Conservation (phyloP, 2,888 invertebrate genomes). For the Maniola hyperantus region DNA sequence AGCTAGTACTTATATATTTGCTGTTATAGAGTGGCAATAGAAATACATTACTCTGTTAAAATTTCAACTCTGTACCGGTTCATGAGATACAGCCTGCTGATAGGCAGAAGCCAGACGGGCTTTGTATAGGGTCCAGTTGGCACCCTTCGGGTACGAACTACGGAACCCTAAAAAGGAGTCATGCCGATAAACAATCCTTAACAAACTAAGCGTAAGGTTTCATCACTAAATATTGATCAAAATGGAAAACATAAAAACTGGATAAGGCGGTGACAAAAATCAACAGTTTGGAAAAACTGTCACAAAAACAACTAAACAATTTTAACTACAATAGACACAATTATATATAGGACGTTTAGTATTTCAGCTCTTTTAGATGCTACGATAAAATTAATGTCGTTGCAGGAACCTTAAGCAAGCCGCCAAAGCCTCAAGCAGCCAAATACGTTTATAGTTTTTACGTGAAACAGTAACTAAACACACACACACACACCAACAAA, state of each 20-base stretch:
- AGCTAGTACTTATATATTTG: no score
- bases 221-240: conserved; percentile 6
- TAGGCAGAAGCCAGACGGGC: no score
- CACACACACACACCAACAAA: no score
- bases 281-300: neutral
- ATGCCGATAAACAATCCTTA: neutral
- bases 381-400: conserved; percentile 7
- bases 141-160: neutral
- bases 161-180: neutral
- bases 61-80: no score
- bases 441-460: no score
- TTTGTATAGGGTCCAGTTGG: no score
- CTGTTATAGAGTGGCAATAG: no score
- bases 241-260: conserved; percentile 1
- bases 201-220: neutral
- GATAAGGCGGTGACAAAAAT: neutral
- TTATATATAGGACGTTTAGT: conserved; percentile 2
- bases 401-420: neutral
- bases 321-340: conserved; percentile 16
- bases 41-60: no score
- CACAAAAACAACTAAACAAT: conserved; percentile 11
- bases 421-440: no score
- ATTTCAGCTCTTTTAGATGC: neutral
- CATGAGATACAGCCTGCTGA: no score
- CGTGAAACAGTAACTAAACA: no score